Evolutionary conservation across 2,797 vertebrate genomes (phyloP), one percentile per base, ranked within the genome.

Genomic region (Onychomys torridus): DNA sequence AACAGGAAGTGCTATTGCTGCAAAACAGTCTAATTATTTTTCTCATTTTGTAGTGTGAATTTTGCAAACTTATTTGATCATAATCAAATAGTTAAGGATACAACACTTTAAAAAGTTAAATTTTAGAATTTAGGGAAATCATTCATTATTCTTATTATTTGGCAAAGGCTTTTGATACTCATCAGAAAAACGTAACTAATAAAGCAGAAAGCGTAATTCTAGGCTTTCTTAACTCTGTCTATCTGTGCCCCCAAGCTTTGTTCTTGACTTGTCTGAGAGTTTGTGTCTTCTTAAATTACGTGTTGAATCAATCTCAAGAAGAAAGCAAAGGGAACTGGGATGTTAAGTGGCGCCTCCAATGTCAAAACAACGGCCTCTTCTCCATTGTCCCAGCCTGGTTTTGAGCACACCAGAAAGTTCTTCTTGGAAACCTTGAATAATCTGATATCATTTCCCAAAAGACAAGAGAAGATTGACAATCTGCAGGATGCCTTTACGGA

Each of bases 381-480:
- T 89, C 69, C 21, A 27, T 9, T 49, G 67, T 3, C 10, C 17
- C 11, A 65, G 11, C 13, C 37, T 27, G 43, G 34, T 63, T 87
- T 75, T 89, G 83, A 87, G 91, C 17, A 77, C 63, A 63, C 27
- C 43, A 77, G 71, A 61, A 63, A 40, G 21, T 84, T 90, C 10
- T 88, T 82, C 69, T 87, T 90, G n/a, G 27, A 96, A 94, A 92
- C 14, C 32, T 83, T 91, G 63, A 65, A 87, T 96, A 91, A 84
- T 40, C 43, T 79, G 49, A 59, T 71, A 77, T 79, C 40, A 1
- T 86, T 92, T 82, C 25, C 32, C 52, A 75, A 87, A 79, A 91
- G 59, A 81, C 73, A 73, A 69, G 52, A 94, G 59, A 76, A 40
- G 52, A 55, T 52, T 77, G 69, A 11, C 46, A 63, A 71, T 91